Evolutionary conservation across 2,113 vertebrate genomes (phyloP), one percentile per base, ranked within the genome.

Genomic region (Dissostichus mawsoni): DNA sequence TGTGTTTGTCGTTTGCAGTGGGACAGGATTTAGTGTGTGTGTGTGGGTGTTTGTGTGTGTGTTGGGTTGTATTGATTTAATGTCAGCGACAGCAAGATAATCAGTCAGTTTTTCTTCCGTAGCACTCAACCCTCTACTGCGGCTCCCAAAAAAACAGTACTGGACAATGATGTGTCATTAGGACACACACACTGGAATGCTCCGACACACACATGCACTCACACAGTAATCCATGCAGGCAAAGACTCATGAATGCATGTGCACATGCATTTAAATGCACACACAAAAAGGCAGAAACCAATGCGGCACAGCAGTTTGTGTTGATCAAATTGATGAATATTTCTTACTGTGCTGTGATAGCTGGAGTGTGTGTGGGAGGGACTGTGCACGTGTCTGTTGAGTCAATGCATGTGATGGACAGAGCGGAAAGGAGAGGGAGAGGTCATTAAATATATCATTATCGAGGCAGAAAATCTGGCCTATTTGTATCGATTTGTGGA

Each of bases 371-470:
- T 67, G 33, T 63, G 7, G 9, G 18, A 13, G 9, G 48, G 53
- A 48, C 2, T 6, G 14, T 36, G 13, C 11, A 12, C 13, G 51
- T 20, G 61, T 65, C 52, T 77, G 44, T 65, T 0, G 29, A 62
- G 45, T 76, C 65, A 64, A 66, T 69, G 59, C 20, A 45, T 62
- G 58, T 74, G 65, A 82, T 81, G 67, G 77, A 62, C 68, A 68
- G 57, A 79, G 29, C 41, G 2, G 52, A 53, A 63, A 33, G 33
- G 10, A 61, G 17, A 44, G 16, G 47, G 51, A 58, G 75, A 50
- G 41, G 75, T 84, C 82, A 82, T 88, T 87, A 88, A 83, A 80
- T 67, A 58, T 85, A 83, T 88, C 80, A 87, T 88, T 89, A 89
- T 67, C 67, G 73, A 83, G 74, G 78, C 76, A 81, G 86, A 86